Evolutionary conservation across 2,113 vertebrate species (phyloP), one percentile per base, ranked within the genome.

Genomic region (Fregetta grallaria): DNA sequence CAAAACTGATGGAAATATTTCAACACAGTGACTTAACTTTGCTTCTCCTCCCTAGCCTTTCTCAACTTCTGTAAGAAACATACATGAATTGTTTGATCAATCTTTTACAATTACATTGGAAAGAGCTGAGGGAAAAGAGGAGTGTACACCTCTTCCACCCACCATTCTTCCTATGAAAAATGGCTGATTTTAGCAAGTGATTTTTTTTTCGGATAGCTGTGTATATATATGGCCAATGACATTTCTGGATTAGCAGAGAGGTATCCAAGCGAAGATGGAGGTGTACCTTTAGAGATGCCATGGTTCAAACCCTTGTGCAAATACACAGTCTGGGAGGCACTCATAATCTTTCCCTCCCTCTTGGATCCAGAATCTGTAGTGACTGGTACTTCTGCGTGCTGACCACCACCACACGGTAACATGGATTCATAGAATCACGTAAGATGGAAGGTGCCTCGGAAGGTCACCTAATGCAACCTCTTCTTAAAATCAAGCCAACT

Each of bases 1-100:
- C 4, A 94, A 94, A 96, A 88, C 11, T 55, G 36, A 70, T 53
- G 59, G 34, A 65, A 94, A 74, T 44, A 70, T 58, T 91, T 92
- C 76, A 76, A 29, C 6, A 14, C 2, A 36, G n/a, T 92, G 75
- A 27, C 27, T 74, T 85, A 79, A 74, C 83, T 92, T 16, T n/a
- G 44, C 5, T 29, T 59, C 16, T 61, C 55, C 75, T 95, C 40
- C 52, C 26, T 79, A 50, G 40, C 19, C 50, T 83, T 32, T 83
- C 29, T 86, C 61, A 82, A 10, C 23, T 78, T 91, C 38, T 81
- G 25, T 53, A 40, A 78, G 72, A 76, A 86, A 47, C 10, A 66
- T 19, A 42, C 6, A 18, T 52, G 16, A 63, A 30, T 20, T 10
- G 7, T 17, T 72, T 53, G 12, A 27, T 50, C 32, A 34, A 0